phyloP scores from a whole-genome alignment of 2,113 vertebrate genomes.

The Cervus canadensis region DNA sequence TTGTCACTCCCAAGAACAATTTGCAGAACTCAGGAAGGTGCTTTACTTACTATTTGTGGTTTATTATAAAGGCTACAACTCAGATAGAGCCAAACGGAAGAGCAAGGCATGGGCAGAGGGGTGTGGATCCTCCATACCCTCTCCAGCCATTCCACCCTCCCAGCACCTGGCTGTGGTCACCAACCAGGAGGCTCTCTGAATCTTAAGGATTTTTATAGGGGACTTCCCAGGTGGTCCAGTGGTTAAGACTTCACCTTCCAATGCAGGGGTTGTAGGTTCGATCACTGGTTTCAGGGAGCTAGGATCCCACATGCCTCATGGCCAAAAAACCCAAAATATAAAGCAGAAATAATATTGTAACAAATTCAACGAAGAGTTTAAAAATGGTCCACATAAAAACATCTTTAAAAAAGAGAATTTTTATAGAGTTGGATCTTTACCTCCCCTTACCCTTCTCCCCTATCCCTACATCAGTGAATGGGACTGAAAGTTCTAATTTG shows the following conservation, averaged over 20 bases:
- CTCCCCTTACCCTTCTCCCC: neutral
- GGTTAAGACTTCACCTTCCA: neutral
- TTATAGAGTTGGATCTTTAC: neutral
- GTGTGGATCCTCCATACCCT: fast-evolving
- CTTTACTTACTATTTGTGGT: neutral
- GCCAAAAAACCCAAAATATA: neutral
- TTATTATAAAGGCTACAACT: neutral
- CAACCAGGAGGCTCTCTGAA: neutral
- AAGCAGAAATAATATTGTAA: neutral
- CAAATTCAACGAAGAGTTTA: neutral
- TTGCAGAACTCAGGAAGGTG: neutral
- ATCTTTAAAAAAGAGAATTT: neutral
- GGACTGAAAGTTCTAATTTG: neutral
- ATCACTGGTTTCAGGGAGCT: neutral
- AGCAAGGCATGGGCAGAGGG: no score
- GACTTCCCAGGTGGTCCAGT: neutral
- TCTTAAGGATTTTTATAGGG: neutral
- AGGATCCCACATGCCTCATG: neutral
- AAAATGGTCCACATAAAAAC: neutral
- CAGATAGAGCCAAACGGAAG: neutral
- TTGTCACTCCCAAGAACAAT: neutral
- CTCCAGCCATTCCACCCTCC: fast-evolving
- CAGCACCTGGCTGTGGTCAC: neutral
- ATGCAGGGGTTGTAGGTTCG: neutral
- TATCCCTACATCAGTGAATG: neutral